Percentiles rank a stretch among this genome's conserved stretches.
Conservation (phyloP, 2,797 vertebrate genomes). For the Leptoclinus maculatus region DNA sequence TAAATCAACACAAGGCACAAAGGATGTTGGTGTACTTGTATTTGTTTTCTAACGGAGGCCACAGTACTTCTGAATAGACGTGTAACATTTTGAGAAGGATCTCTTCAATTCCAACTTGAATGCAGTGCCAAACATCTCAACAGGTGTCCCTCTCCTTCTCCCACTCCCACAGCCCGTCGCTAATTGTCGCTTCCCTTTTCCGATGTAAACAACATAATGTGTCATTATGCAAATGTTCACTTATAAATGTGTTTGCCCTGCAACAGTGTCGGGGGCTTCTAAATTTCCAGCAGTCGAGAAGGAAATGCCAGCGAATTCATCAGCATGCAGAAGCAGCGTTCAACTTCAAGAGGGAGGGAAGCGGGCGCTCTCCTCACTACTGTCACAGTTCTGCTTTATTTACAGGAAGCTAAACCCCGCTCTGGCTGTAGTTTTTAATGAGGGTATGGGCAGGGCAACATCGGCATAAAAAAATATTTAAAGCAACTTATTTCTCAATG, state of each 20-base stretch:
- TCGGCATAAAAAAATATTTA: neutral
- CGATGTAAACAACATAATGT: constrained; percentile 71
- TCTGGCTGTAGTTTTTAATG: constrained; percentile 46
- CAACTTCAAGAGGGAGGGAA: constrained; percentile 24
- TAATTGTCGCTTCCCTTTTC: constrained; percentile 68
- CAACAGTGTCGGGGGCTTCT: constrained; percentile 39
- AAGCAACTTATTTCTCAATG: constrained; percentile 1
- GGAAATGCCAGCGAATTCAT: constrained; percentile 68
- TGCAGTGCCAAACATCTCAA: constrained; percentile 22
- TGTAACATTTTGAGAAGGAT: neutral
- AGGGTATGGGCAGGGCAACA: constrained; percentile 16
- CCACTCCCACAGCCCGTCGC: constrained; percentile 4
- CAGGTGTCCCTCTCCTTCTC: constrained; percentile 28
- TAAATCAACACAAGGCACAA: neutral
- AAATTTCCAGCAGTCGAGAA: constrained; percentile 47
- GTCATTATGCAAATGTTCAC: constrained; percentile 75
- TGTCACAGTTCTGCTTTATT: constrained; percentile 43
- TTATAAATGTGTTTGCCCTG: constrained; percentile 51
- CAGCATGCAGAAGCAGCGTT: constrained; percentile 41
- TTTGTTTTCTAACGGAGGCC: neutral
- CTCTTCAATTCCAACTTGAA: neutral
- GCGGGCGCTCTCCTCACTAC: neutral
- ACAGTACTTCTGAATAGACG: neutral
- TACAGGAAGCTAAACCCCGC: constrained; percentile 40
- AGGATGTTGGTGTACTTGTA: neutral